phyloP scores from a whole-genome alignment of 1,140 invertebrate genomes.

The Zeugodacus cucurbitae region DNA sequence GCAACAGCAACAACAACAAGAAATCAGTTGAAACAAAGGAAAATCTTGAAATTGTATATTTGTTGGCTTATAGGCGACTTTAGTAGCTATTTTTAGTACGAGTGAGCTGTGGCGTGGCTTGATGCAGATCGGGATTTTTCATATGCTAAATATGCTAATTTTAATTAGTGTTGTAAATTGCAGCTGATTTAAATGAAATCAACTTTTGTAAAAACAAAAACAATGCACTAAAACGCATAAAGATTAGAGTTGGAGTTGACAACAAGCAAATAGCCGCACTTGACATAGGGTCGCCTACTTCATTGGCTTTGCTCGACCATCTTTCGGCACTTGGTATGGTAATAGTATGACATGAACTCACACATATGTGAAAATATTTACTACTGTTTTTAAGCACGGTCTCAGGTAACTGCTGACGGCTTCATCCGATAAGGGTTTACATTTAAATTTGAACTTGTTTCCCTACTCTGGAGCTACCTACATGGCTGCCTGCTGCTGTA shows the following conservation, averaged over 20 bases:
- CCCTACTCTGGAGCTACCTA: neutral
- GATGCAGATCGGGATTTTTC: too few species aligned
- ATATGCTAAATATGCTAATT: too few species aligned
- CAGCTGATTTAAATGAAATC: neutral
- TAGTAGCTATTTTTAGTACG: too few species aligned
- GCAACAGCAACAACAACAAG: neutral
- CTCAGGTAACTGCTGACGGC: neutral
- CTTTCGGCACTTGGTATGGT: neutral
- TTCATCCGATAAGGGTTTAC: neutral
- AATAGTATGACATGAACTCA: neutral
- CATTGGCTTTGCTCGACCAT: neutral
- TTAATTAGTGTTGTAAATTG: neutral
- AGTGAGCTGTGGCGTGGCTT: too few species aligned
- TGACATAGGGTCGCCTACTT: neutral
- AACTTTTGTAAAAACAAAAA: neutral
- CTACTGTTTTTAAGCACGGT: neutral
- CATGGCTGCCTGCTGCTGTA: neutral
- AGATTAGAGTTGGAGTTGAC: neutral
- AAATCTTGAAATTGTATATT: neutral
- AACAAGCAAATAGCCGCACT: neutral
- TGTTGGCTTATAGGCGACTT: too few species aligned
- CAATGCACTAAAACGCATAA: neutral
- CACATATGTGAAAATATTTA: neutral
- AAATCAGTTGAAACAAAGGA: neutral
- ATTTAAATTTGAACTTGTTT: neutral